A percentile compares a stretch with the other conserved stretches of the same genome.
Conservation (phyloP, 92 coral and sea anemone genomes). For the Epizoanthus illoricatus region DNA sequence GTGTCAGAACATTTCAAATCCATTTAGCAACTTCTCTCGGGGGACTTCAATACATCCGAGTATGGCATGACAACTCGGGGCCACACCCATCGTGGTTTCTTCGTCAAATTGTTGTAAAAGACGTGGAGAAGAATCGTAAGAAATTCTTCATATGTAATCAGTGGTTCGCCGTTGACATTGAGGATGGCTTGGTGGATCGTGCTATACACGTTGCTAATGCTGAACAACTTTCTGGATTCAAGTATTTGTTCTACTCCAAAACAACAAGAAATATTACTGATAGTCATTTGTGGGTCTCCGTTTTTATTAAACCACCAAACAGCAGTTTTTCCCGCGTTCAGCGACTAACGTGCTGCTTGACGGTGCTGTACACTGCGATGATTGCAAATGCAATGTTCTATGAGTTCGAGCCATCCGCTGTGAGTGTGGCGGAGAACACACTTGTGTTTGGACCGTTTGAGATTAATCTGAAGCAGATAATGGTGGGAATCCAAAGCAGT, state of each 20-base stretch:
- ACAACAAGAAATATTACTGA: conserved; percentile 65
- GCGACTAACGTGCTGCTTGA: conserved; percentile 53
- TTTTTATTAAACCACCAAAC: conserved; percentile 63
- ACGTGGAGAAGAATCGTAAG: conserved; percentile 55
- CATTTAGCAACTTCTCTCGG: conserved; percentile 65
- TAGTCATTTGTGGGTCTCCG: conserved; percentile 80
- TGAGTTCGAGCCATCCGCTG: conserved; percentile 25
- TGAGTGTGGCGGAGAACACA: background rate
- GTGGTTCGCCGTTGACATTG: conserved; percentile 84
- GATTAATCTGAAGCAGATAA: conserved; percentile 44
- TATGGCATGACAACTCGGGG: conserved; percentile 92
- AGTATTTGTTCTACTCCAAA: conserved; percentile 65
- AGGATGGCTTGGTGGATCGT: conserved; percentile 68
- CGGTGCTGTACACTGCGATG: conserved; percentile 50
- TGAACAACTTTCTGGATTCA: conserved; percentile 66
- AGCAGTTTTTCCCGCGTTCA: conserved; percentile 74
- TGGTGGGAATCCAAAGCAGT: conserved; percentile 54
- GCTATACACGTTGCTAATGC: conserved; percentile 53
- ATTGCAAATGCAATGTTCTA: conserved; percentile 63
- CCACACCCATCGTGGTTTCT: conserved; percentile 70
- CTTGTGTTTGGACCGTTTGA: conserved; percentile 48
- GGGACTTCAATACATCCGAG: conserved; percentile 58
- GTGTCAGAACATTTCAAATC: conserved; percentile 59
- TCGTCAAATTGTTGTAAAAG: conserved; percentile 65
- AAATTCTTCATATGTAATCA: conserved; percentile 69